These are phyloP conservation scores for Eupithecia inturbata DNA, from an alignment of 2,888 invertebrate genomes.

Conservation along the genomic window DNA sequence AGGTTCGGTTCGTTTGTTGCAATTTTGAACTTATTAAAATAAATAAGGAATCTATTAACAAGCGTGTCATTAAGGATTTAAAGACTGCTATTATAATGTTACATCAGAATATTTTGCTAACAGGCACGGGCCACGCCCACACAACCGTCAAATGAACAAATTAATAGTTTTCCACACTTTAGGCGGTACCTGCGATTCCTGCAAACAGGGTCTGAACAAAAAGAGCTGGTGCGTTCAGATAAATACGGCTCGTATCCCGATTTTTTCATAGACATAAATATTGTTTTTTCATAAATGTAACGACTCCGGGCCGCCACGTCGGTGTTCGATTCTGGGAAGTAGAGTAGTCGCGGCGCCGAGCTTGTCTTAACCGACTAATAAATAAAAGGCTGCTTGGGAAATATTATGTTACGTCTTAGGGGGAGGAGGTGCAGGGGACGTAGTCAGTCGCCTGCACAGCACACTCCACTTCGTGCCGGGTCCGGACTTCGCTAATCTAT, in stretches of 20 bases:
- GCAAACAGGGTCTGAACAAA: slow-evolving; percentile 76
- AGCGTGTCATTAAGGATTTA: slow-evolving; percentile 25
- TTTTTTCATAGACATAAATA: slow-evolving; percentile 83
- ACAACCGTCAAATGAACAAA: slow-evolving; percentile 67
- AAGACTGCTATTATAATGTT: slow-evolving; percentile 38
- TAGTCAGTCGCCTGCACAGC: slow-evolving; percentile 64
- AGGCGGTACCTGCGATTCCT: slow-evolving; percentile 77
- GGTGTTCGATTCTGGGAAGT: slow-evolving; percentile 76
- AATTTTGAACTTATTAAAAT: slow-evolving; percentile 20
- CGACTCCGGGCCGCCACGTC: slow-evolving; percentile 78
- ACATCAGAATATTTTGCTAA: slow-evolving; percentile 49
- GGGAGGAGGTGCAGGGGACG: slow-evolving; percentile 68
- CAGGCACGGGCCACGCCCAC: slow-evolving; percentile 60
- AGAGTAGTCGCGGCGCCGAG: slow-evolving; percentile 74
- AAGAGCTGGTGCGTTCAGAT: slow-evolving; percentile 75
- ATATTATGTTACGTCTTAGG: slow-evolving; percentile 80
- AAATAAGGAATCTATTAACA: slow-evolving; percentile 19
- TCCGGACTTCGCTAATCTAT: slow-evolving; percentile 59
- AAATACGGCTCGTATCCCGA: slow-evolving; percentile 75
- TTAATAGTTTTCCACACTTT: slow-evolving; percentile 67
- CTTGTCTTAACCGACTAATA: slow-evolving; percentile 71
- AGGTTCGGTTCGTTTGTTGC: background rate
- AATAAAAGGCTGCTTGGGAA: slow-evolving; percentile 82
- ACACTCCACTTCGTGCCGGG: slow-evolving; percentile 69
- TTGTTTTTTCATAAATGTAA: slow-evolving; percentile 80